These are phyloP conservation scores for Agelaius phoeniceus DNA, from an alignment of 2,113 vertebrate species.

Conservation along the genomic window DNA sequence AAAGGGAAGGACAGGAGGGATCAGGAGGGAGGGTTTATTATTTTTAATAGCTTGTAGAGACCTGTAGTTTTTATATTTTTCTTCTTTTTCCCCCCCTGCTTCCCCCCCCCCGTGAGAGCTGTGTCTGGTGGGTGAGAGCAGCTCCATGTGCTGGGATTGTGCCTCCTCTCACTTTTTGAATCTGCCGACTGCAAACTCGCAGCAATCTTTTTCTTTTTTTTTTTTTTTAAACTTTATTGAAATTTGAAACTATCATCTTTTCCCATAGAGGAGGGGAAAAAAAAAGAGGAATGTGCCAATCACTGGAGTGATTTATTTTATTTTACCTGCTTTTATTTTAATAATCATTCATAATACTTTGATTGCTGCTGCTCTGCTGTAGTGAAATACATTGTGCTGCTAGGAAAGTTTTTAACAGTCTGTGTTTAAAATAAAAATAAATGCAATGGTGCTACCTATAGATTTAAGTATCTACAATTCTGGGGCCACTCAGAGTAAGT, in stretches of 20 bases:
- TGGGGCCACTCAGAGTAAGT: background rate
- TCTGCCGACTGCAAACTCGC: slow-evolving; percentile 56
- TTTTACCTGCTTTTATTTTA: slow-evolving; percentile 58
- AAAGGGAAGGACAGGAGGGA: slow-evolving; percentile 9
- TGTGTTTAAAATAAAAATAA: background rate
- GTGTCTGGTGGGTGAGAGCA: slow-evolving; percentile 38
- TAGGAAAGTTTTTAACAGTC: background rate
- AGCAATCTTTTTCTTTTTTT: background rate
- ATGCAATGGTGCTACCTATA: background rate
- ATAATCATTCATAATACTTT: background rate
- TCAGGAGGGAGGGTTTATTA: slow-evolving; percentile 4
- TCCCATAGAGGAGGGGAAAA: background rate
- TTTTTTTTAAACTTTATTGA: slow-evolving; percentile 46
- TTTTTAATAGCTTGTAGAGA: slow-evolving; percentile 16
- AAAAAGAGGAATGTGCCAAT: slow-evolving; percentile 15
- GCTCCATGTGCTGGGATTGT: slow-evolving; percentile 46
- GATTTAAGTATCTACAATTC: background rate
- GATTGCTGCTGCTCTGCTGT: background rate
- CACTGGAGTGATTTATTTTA: slow-evolving; percentile 63
- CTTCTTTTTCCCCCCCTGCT: rapidly evolving
- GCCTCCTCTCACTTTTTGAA: slow-evolving; percentile 49
- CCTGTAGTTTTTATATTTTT: background rate
- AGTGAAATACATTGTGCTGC: background rate
- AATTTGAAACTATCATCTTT: slow-evolving; percentile 52
- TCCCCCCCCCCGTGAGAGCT: background rate